Percentiles rank a stretch among this genome's conserved stretches.
Evolutionary conservation across 2,113 vertebrate genomes (phyloP).

Genomic region (Coptodon rendalli): DNA sequence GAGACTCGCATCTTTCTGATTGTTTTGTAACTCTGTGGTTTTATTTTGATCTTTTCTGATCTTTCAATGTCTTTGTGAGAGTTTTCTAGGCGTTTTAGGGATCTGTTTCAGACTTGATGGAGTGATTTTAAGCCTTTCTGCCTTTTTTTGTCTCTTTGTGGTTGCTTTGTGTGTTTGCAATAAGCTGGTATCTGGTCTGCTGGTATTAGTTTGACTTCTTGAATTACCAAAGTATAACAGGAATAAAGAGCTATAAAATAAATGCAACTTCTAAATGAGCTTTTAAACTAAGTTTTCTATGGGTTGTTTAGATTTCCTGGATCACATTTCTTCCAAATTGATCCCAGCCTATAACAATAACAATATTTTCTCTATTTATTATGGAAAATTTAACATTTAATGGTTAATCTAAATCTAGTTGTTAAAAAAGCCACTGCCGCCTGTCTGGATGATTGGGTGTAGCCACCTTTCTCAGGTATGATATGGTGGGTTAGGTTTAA

Average conservation of each 20-base stretch:
- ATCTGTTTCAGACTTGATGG: background rate
- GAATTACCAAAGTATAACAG: background rate
- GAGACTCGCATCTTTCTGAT: too few relatives aligned
- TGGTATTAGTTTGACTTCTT: background rate
- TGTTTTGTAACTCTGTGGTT: too few relatives aligned
- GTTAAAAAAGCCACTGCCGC: background rate
- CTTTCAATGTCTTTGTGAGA: background rate
- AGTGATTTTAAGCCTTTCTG: background rate
- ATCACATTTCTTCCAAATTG: background rate
- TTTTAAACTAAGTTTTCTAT: background rate
- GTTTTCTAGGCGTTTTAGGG: background rate
- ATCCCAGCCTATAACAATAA: background rate
- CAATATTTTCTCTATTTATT: rapidly evolving
- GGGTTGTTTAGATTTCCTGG: background rate
- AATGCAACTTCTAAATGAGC: background rate
- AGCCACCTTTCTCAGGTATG: rapidly evolving
- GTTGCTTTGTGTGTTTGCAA: background rate
- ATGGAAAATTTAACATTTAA: rapidly evolving
- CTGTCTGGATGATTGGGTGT: background rate
- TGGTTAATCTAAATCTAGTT: background rate
- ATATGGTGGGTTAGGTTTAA: background rate
- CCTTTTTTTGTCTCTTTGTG: background rate
- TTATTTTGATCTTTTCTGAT: too few relatives aligned
- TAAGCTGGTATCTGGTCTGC: background rate
- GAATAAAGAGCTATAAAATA: background rate